These are phyloP conservation scores for Periophthalmodon schlosseri DNA, from an alignment of 2,113 vertebrate genomes.

Conservation along the genomic window DNA sequence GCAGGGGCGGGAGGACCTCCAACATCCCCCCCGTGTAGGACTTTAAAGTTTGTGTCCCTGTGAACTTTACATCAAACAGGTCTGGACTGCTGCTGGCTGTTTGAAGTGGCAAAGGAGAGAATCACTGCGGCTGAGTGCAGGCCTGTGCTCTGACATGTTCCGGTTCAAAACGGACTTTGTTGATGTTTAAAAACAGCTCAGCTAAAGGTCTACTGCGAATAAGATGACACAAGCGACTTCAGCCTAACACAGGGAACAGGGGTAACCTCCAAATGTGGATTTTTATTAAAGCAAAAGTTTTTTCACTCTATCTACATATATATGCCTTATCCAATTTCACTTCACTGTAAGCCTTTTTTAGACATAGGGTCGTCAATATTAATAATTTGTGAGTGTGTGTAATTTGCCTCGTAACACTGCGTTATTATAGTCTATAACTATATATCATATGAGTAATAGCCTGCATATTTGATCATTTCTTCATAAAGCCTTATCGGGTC, in stretches of 20 bases:
- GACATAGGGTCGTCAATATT: no score
- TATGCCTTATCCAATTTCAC: no score
- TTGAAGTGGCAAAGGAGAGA: conserved; percentile 71
- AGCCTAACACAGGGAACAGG: conserved; percentile 9
- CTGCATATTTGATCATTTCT: not conserved
- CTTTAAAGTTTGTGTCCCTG: conserved; percentile 77
- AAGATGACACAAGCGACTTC: conserved; percentile 33
- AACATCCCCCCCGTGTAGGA: conserved; percentile 62
- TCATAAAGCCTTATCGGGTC: accelerated
- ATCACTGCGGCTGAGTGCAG: conserved; percentile 51
- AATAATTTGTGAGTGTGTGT: no score
- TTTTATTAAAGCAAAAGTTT: not conserved
- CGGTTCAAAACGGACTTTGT: conserved; percentile 54
- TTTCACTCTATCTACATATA: not conserved
- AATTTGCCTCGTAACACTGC: not conserved
- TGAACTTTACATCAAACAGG: conserved; percentile 82
- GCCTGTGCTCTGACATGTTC: conserved; percentile 63
- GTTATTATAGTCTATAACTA: not conserved
- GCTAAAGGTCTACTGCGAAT: conserved; percentile 60
- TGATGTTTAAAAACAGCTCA: conserved; percentile 46
- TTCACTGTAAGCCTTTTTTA: no score
- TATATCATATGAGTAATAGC: not conserved
- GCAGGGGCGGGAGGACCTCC: conserved; percentile 56
- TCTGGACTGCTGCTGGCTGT: conserved; percentile 60
- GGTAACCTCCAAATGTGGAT: not conserved